A percentile compares a stretch with the other conserved stretches of the same genome.
These are phyloP conservation scores for Napeogenes sylphis DNA, from an alignment of 2,888 invertebrate genomes.

Conservation along the genomic window DNA sequence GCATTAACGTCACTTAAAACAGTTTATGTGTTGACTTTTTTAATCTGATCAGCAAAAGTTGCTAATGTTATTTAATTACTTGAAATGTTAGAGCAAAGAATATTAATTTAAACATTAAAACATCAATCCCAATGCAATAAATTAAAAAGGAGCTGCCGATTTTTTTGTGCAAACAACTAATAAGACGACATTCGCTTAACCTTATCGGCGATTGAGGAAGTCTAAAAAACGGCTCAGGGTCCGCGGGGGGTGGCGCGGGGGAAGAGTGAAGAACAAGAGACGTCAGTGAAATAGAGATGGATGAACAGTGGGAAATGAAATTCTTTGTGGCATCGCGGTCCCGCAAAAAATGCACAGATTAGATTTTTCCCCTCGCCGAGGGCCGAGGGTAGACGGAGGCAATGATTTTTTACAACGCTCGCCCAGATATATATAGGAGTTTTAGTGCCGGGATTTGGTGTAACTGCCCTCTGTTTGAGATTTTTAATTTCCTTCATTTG, in stretches of 20 bases:
- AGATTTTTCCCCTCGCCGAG: constrained; percentile 77
- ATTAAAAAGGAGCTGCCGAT: constrained; percentile 59
- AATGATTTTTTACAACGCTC: constrained; percentile 78
- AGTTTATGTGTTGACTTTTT: too few relatives aligned
- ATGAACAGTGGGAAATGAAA: constrained; percentile 80
- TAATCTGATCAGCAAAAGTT: too few relatives aligned
- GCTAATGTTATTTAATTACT: neutral
- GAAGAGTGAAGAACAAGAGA: constrained; percentile 73
- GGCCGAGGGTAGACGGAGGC: constrained; percentile 66
- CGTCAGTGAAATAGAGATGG: constrained; percentile 79
- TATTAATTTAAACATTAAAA: neutral
- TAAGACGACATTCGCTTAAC: constrained; percentile 73
- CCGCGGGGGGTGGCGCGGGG: constrained; percentile 39
- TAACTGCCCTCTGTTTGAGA: constrained; percentile 73
- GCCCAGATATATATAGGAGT: constrained; percentile 72
- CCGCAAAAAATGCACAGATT: constrained; percentile 79
- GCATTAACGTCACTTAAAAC: constrained; percentile 19
- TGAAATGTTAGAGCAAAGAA: neutral
- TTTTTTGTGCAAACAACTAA: constrained; percentile 69
- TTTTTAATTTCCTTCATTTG: constrained; percentile 75
- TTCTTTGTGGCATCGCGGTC: constrained; percentile 79
- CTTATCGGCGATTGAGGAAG: constrained; percentile 76
- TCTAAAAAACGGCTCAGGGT: constrained; percentile 69
- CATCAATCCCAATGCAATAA: constrained; percentile 45
- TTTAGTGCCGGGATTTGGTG: constrained; percentile 75